A percentile compares a stretch with the other conserved stretches of the same genome.
phyloP scores from a whole-genome alignment of 2,888 invertebrate genomes.

The Anagyrus pseudococci region DNA sequence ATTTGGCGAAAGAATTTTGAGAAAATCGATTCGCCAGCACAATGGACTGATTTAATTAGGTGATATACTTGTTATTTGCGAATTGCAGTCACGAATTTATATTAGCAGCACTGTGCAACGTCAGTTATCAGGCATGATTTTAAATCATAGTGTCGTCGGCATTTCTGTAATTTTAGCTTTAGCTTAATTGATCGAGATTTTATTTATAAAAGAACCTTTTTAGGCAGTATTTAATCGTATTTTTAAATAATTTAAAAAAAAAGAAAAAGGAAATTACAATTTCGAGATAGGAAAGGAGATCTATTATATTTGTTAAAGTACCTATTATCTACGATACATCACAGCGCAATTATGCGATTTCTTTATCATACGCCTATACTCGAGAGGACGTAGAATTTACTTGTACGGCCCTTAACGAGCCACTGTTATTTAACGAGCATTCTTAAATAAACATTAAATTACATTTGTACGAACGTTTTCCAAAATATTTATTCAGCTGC shows the following conservation, averaged over 20 bases:
- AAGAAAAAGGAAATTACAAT: slow-evolving; percentile 15
- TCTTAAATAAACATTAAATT: slow-evolving; percentile 39
- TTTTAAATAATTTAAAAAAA: slow-evolving; percentile 19
- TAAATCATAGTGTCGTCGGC: slow-evolving; percentile 31
- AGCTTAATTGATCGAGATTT: slow-evolving; percentile 37
- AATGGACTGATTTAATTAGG: slow-evolving; percentile 36
- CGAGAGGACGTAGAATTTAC: slow-evolving; percentile 32
- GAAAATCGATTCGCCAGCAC: slow-evolving; percentile 27
- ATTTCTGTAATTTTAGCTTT: slow-evolving; percentile 30
- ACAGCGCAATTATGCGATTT: slow-evolving; percentile 20
- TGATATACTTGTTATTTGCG: slow-evolving; percentile 31
- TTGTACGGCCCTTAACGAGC: slow-evolving; percentile 31
- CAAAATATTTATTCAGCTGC: no score
- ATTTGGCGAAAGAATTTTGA: slow-evolving; percentile 28
- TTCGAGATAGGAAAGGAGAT: slow-evolving; percentile 13
- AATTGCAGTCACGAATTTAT: slow-evolving; percentile 33
- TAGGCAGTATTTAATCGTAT: slow-evolving; percentile 35
- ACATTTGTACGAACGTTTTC: slow-evolving; percentile 31
- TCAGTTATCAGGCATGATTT: slow-evolving; percentile 20
- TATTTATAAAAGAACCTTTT: slow-evolving; percentile 33
- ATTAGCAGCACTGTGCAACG: slow-evolving; percentile 28
- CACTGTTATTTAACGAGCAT: slow-evolving; percentile 39
- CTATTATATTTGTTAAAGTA: slow-evolving; percentile 37
- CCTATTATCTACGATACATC: slow-evolving; percentile 21
- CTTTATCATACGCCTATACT: slow-evolving; percentile 23